Evolutionary conservation across 2,113 vertebrate species (phyloP).

Genomic region (Clupea harengus): DNA sequence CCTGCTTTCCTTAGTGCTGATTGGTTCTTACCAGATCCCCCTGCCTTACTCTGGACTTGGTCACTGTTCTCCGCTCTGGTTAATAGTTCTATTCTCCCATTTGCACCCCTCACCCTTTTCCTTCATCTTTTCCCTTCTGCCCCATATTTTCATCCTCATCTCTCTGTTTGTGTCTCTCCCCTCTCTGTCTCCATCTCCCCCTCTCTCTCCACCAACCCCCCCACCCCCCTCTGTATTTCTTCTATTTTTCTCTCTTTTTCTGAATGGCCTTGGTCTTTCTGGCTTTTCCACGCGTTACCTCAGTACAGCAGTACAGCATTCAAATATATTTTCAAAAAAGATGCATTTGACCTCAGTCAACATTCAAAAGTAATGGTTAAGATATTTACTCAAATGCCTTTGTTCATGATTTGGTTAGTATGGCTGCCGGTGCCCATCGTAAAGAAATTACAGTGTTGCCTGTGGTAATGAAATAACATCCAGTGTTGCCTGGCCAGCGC

Average conservation of each 20-base stretch:
- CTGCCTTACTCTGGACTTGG: neutral
- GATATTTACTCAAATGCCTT: neutral
- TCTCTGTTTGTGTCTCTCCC: neutral
- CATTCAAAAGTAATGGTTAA: neutral
- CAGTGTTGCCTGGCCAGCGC: conserved; percentile 38
- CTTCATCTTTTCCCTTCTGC: neutral
- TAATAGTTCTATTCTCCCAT: neutral
- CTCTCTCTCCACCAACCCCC: too few relatives aligned
- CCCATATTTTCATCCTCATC: neutral
- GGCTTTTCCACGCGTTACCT: neutral
- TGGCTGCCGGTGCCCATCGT: neutral
- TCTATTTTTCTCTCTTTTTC: neutral
- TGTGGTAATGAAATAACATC: conserved; percentile 17
- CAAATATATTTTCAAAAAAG: neutral
- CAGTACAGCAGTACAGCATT: neutral
- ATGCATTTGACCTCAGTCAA: neutral
- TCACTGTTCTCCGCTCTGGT: neutral
- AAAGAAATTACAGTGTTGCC: neutral
- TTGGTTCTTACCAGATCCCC: neutral
- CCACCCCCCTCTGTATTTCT: neutral
- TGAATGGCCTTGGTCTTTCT: neutral
- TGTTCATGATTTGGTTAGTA: neutral
- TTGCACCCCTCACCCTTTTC: neutral
- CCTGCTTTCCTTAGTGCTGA: neutral
- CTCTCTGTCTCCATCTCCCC: neutral